Evolutionary conservation across 92 coral and sea anemone genomes (phyloP).

Genomic region (Bergia puertoricense): DNA sequence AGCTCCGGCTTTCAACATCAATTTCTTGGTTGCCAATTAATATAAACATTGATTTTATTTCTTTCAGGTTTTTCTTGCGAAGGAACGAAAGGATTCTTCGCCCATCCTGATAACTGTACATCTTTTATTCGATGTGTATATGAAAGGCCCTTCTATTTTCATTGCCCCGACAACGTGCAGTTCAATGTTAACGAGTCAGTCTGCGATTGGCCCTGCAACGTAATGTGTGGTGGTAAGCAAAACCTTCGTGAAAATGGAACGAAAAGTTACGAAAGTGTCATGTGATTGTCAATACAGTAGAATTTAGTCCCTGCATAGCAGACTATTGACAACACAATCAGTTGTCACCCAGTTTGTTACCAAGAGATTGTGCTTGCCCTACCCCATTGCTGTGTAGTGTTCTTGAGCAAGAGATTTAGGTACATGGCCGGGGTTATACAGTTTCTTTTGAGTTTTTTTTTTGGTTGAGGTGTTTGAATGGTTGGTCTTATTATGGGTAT

Average conservation of each 20-base stretch:
- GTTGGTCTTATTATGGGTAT: no score
- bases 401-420: no score
- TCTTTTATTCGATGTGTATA: slow-evolving; percentile 51
- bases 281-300: background rate
- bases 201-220: slow-evolving; percentile 63
- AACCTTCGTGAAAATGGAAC: background rate
- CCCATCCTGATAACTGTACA: slow-evolving; percentile 50
- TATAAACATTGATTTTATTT: background rate
- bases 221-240: slow-evolving; percentile 49
- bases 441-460: no score
- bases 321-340: no score
- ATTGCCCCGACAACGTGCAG: slow-evolving; percentile 40
- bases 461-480: no score
- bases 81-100: slow-evolving; percentile 44
- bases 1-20: background rate
- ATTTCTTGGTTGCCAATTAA: background rate
- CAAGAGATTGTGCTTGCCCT: no score
- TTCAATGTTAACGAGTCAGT: slow-evolving; percentile 34
- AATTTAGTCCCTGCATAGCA: background rate
- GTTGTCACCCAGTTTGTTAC: no score
- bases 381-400: no score
- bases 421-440: no score
- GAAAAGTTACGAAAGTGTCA: background rate
- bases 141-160: slow-evolving; percentile 39
- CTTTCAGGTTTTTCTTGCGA: slow-evolving; percentile 35